Conservation (phyloP, 2,888 invertebrate species). For the Candidula unifasciata region DNA sequence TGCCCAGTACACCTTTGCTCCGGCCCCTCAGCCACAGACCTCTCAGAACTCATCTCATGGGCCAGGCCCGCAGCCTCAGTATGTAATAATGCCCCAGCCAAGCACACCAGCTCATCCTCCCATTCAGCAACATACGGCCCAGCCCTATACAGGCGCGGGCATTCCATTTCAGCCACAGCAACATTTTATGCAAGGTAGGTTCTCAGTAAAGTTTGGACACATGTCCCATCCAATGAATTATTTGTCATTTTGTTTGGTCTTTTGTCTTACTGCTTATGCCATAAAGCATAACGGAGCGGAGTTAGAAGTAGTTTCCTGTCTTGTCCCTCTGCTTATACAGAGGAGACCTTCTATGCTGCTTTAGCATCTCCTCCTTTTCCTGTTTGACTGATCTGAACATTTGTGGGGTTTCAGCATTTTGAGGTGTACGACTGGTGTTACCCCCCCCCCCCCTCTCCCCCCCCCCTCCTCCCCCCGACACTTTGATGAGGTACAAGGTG, state of each 20-base stretch:
- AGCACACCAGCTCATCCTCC: conserved; percentile 37
- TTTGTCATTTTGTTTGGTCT: no score
- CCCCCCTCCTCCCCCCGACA: no score
- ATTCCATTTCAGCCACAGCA: conserved; percentile 45
- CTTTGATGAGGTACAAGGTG: no score
- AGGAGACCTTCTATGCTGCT: no score
- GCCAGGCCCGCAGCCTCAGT: conserved; percentile 43
- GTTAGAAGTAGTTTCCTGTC: no score
- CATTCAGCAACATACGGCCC: conserved; percentile 43
- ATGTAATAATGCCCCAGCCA: conserved; percentile 55
- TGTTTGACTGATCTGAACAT: no score
- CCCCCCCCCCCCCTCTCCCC: neutral
- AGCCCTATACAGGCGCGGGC: conserved; percentile 18
- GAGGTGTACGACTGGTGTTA: neutral
- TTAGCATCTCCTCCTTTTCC: no score
- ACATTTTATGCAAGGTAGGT: conserved; percentile 48
- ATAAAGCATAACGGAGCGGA: no score
- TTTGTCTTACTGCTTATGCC: no score
- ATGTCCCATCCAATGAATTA: neutral
- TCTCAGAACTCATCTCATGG: conserved; percentile 44
- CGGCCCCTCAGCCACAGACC: conserved; percentile 44
- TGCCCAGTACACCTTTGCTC: conserved; percentile 43
- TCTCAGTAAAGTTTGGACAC: neutral
- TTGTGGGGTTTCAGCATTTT: no score
- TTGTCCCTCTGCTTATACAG: no score